A percentile compares a stretch with the other conserved stretches of the same genome.
Conservation (phyloP, 2,888 invertebrate genomes). For the Deilephila elpenor region DNA sequence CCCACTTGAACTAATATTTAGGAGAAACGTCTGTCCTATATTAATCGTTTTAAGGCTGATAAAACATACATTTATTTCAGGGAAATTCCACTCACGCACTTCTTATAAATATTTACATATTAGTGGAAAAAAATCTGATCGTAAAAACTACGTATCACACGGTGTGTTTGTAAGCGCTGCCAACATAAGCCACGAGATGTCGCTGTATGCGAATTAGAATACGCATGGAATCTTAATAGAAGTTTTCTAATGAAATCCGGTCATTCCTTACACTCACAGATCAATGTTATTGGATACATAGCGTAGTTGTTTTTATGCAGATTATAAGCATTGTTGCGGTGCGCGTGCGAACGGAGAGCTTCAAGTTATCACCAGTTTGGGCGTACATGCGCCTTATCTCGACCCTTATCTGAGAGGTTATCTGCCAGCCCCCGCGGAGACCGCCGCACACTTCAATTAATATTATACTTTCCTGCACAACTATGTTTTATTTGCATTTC, state of each 20-base stretch:
- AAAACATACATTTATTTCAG: too few species aligned
- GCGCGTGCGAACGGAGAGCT: neutral
- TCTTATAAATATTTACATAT: neutral
- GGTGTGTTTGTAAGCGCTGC: neutral
- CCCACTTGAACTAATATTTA: too few species aligned
- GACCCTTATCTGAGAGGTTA: conserved; percentile 29
- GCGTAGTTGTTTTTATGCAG: neutral
- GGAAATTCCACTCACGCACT: neutral
- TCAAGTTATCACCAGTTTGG: conserved; percentile 20
- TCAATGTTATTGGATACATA: neutral
- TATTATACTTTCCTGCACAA: conserved; percentile 12
- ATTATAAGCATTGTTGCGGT: neutral
- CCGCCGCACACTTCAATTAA: conserved; percentile 25
- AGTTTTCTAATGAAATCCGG: neutral
- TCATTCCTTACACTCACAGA: too few species aligned
- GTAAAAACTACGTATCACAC: too few species aligned
- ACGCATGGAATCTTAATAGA: neutral
- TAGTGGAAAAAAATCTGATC: neutral
- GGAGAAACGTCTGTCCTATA: too few species aligned
- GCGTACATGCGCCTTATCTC: conserved; percentile 20
- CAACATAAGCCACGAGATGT: conserved; percentile 7
- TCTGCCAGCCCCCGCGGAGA: conserved; percentile 25
- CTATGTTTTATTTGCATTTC: conserved; percentile 21
- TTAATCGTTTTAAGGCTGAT: too few species aligned
- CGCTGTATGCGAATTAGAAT: conserved; percentile 3